Percentiles rank a stretch among this genome's conserved stretches.
These are phyloP conservation scores for Orgyia antiqua DNA, from an alignment of 2,888 invertebrate genomes.

Conservation along the genomic window DNA sequence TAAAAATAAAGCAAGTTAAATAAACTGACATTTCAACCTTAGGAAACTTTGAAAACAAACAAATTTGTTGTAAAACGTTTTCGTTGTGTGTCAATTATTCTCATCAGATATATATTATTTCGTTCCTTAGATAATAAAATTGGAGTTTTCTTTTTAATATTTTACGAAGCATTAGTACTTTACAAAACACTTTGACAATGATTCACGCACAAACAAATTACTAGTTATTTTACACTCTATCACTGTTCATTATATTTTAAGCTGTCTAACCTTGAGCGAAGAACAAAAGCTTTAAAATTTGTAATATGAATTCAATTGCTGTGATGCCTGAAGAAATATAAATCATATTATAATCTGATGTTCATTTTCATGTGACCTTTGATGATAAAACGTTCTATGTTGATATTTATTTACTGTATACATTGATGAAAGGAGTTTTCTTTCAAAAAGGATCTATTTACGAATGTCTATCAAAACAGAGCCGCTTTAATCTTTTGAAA, in stretches of 20 bases:
- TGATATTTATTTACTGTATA: constrained; percentile 36
- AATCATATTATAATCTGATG: constrained; percentile 33
- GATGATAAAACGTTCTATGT: constrained; percentile 33
- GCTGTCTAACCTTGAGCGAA: constrained; percentile 6
- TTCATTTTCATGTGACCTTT: constrained; percentile 33
- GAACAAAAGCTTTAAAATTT: constrained; percentile 16
- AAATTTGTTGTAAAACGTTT: no score
- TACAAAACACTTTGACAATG: no score
- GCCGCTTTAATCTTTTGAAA: constrained; percentile 45
- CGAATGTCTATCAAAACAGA: constrained; percentile 43
- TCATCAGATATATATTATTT: no score
- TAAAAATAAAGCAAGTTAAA: no score
- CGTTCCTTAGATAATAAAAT: no score
- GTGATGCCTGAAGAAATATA: constrained; percentile 25
- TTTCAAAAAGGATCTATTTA: constrained; percentile 43
- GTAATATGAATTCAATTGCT: constrained; percentile 13
- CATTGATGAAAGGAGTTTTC: constrained; percentile 40
- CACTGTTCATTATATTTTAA: constrained; percentile 10
- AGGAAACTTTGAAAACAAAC: no score
- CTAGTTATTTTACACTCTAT: constrained; percentile 11
- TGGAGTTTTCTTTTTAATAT: no score
- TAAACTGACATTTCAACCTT: no score
- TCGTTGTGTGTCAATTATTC: no score
- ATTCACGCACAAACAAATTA: constrained; percentile 11
- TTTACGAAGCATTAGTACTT: no score